Base-by-base conservation (phyloP, 2,113 vertebrate genomes). In the Mirza zaza region DNA sequence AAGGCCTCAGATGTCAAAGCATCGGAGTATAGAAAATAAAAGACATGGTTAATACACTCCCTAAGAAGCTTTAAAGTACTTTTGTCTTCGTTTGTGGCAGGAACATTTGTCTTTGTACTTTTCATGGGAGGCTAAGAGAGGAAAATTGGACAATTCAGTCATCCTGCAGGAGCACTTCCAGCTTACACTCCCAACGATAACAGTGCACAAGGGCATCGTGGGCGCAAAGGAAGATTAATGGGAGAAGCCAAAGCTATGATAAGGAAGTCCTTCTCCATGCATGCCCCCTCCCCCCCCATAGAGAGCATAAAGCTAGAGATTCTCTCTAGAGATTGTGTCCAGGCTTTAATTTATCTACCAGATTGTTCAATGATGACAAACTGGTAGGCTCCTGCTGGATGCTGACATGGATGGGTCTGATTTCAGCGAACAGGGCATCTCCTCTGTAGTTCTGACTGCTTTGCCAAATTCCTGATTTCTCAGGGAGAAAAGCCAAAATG, bases 271-370 rank as follows among this genome's bases (percentile, higher is more conserved):
- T 75, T 93, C 39, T 61, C 14, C 1, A 75, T 67, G 10, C 12
- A 29, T 82, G 23, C 73, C 42, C 50, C 15, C 4, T 10, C 42
- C 5, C 21, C 32, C 73, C 18, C n/a, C 63, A 18, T 68, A 68
- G 25, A 61, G 59, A 65, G 29, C 34, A 18, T 85, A 63, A 91
- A 95, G 34, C 21, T 70, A 86, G 34, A 96, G 61, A 70, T 67
- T 9, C 23, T 93, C 61, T 65, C 75, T 85, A 68, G 36, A 87
- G 70, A 84, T 85, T 70, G 18, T 52, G 76, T 34, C 6, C 29
- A 96, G 36, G 32, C 23, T 94, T 90, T 95, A 77, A 90, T 85
- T 90, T 12, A 68, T 93, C 77, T 88, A 73, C n/a, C 39, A 89
- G 59, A 82, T 87, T 91, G n/a, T 50, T 95, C 39, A 42, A 42